Conservation (phyloP, 2,113 vertebrate species). For the Gnathonemus echidnorhynchus region DNA sequence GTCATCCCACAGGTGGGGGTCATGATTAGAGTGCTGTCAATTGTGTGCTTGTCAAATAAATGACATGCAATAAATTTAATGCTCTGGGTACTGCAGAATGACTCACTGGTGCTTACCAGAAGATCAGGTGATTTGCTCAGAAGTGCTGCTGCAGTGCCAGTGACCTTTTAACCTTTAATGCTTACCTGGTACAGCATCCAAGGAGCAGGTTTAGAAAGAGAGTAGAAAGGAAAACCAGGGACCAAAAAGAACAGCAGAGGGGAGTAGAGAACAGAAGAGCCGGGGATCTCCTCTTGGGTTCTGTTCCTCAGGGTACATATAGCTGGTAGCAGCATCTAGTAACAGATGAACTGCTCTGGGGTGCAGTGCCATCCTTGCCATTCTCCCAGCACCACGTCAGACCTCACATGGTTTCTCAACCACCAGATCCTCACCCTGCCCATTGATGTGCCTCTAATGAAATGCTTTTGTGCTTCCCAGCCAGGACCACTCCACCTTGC, state of each 20-base stretch:
- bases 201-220: not conserved
- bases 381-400: not conserved
- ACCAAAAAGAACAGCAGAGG: not conserved
- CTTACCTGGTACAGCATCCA: not conserved
- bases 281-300: not conserved
- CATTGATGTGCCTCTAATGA: not conserved
- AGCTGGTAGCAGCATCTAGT: not conserved
- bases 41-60: not conserved
- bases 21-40: slow-evolving; percentile 6
- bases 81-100: not conserved
- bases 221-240: not conserved
- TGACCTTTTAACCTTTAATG: not conserved
- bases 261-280: not conserved
- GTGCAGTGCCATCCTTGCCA: not conserved
- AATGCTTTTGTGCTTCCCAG: not conserved
- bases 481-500: not conserved
- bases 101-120: not conserved
- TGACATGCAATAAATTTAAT: not conserved
- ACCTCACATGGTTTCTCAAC: not conserved
- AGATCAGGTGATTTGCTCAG: not conserved
- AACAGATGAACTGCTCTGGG: not conserved
- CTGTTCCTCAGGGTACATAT: not conserved
- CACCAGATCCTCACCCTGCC: not conserved
- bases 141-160: not conserved
- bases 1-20: not conserved